Base-by-base conservation (phyloP, 2,888 invertebrate genomes). In the Latrodectus elegans region DNA sequence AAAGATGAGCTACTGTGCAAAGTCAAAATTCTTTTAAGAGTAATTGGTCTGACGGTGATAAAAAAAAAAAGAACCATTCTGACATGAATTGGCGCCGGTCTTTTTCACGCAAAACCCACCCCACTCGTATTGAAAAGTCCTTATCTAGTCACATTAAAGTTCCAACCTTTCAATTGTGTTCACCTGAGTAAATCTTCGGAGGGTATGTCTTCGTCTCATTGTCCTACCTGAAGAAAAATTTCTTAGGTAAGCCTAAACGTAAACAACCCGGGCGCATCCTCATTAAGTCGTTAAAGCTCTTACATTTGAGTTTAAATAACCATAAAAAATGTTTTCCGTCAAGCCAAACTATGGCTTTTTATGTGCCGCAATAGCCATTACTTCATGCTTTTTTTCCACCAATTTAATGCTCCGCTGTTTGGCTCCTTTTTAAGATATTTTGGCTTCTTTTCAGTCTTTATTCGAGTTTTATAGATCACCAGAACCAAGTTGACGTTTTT, bases 101-200 rank as follows among this genome's bases (percentile, higher is more conserved):
- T 60, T 60, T 60, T 60, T 60, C 6, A 11, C n/a, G 60, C 60
- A 11, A 60, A 60, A 60, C 60, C 60, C 60, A 15, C 60, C 60
- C 60, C n/a, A 60, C 14, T 60, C 14, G 60, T 60, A 60, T 60
- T 60, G 60, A 60, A 60, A 60, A 8, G 60, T 15, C 60, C n/a
- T 60, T 60, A 60, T 60, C 60, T 60, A 60, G 60, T 60, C 60
- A 60, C 60, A 60, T 60, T 60, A 60, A 60, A 60, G 60, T 15
- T 60, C n/a, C 14, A n/a, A 12, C 60, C 60, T 15, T 60, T 60
- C 60, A 60, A 15, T n/a, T n/a, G 12, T 60, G 60, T n/a, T 60
- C 60, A 60, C 60, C 60, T 60, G 60, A 60, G 60, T 60, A 60
- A 60, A 60, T 60, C 60, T 60, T 60, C n/a, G 4, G 60, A 60